Evolutionary conservation across 2,888 invertebrate genomes (phyloP).

Genomic region (Pogonocherus hispidulus): DNA sequence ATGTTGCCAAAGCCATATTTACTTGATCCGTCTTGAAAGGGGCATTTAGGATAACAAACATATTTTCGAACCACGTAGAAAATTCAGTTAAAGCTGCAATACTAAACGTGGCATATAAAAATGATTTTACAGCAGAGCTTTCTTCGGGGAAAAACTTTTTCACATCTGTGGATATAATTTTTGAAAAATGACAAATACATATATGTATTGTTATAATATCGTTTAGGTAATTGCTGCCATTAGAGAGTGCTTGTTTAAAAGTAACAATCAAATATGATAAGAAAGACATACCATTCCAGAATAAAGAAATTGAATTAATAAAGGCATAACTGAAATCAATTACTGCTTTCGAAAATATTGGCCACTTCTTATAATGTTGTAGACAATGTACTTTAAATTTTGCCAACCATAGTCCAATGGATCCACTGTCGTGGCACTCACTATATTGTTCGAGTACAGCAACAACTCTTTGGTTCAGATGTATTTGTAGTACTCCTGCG

Average conservation of each 20-base stretch:
- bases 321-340: slow-evolving; percentile 14
- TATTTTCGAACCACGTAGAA: not conserved
- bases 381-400: slow-evolving; percentile 11
- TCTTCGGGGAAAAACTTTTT: not conserved
- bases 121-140: not conserved
- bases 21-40: not conserved
- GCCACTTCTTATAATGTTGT: slow-evolving; percentile 3
- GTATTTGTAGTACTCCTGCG: slow-evolving; percentile 5
- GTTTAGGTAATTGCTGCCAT: not conserved
- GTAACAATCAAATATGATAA: not conserved
- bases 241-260: not conserved
- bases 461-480: slow-evolving; percentile 4
- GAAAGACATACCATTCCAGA: slow-evolving; percentile 14
- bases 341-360: slow-evolving; percentile 9
- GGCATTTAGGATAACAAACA: not conserved
- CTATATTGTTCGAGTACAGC: not conserved
- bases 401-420: not conserved
- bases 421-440: not conserved
- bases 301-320: not conserved
- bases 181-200: slow-evolving; percentile 7
- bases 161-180: slow-evolving; percentile 12
- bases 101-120: not conserved
- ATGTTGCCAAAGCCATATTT: not conserved
- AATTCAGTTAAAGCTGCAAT: not conserved
- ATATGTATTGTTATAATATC: not conserved